Base-by-base conservation (phyloP, 2,888 invertebrate genomes). In the Nebria brevicollis region DNA sequence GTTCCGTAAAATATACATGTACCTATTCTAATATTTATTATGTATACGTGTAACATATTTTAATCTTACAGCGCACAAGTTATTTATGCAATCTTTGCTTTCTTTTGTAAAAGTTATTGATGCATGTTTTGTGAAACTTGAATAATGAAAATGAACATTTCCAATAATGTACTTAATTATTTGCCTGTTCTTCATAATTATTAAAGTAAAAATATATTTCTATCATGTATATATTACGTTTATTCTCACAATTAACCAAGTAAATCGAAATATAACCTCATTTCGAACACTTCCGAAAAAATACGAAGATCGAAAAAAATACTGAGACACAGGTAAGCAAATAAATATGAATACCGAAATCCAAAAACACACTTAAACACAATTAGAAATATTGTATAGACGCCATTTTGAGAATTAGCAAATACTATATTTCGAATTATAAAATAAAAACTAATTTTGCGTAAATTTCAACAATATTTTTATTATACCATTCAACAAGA, bases 401-500 rank as follows among this genome's bases (percentile, higher is more conserved):
- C 20, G 20, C 20, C 20, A 20, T 20, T 20, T 20, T 20, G 20
- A 20, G 0, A 20, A 20, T 20, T 20, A 20, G 20, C 20, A 20
- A 20, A 20, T 20, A 20, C 20, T 20, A 20, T 20, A 20, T 20
- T 20, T 20, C 20, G 20, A 20, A 20, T 20, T 20, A 20, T 80
- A 34, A 41, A 78, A 79, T 79, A 79, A 79, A 78, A 66, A 79
- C 79, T 73, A 79, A 26, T 43, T 65, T 25, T 79, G 70, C 72
- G 65, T 77, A 77, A 79, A 81, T 81, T 81, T 81, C 75, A 81
- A 81, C 80, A 81, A 81, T 81, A 75, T 81, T 81, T 81, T 81
- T 81, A 81, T 81, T 81, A 66, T 79, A 79, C 79, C 79, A 79
- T 79, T 81, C 76, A 81, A 81, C 80, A 81, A 81, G 80, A 76